phyloP scores from a whole-genome alignment of 2,888 invertebrate genomes.

The Watsonalla cultraria region DNA sequence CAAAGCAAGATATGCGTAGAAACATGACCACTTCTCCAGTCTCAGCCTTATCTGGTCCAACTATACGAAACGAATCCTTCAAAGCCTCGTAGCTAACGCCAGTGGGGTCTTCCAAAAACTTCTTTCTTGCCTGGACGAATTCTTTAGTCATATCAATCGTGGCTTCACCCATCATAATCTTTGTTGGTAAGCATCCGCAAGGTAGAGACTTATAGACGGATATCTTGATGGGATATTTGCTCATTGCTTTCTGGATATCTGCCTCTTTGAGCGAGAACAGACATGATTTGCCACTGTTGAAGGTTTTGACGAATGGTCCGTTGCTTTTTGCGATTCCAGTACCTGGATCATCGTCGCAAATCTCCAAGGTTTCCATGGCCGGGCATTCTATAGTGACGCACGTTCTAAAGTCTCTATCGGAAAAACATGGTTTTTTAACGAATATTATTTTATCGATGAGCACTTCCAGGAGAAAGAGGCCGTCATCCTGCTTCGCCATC shows the following conservation, averaged over 20 bases:
- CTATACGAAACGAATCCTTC: slow-evolving; percentile 79
- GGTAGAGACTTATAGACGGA: slow-evolving; percentile 80
- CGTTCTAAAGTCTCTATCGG: slow-evolving; percentile 73
- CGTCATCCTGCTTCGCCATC: slow-evolving; percentile 73
- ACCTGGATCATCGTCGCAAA: slow-evolving; percentile 80
- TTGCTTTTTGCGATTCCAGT: slow-evolving; percentile 52
- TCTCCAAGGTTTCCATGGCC: slow-evolving; percentile 77
- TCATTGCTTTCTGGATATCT: slow-evolving; percentile 72
- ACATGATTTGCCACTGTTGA: slow-evolving; percentile 83
- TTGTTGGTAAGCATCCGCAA: slow-evolving; percentile 81
- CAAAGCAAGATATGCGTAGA: slow-evolving; percentile 82
- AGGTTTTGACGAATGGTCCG: slow-evolving; percentile 62
- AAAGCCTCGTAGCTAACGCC: slow-evolving; percentile 76
- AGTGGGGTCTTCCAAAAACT: slow-evolving; percentile 64
- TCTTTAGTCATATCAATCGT: slow-evolving; percentile 80
- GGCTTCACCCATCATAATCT: slow-evolving; percentile 78
- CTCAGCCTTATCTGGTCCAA: slow-evolving; percentile 63
- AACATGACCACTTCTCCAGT: slow-evolving; percentile 81
- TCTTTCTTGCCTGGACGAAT: slow-evolving; percentile 76
- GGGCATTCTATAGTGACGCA: slow-evolving; percentile 81
- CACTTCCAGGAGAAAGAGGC: slow-evolving; percentile 81
- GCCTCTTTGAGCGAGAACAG: slow-evolving; percentile 80
- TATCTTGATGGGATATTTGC: slow-evolving; percentile 77
- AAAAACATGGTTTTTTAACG: slow-evolving; percentile 59
- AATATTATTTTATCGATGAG: slow-evolving; percentile 76